These are phyloP conservation scores for Thumatha senex DNA, from an alignment of 2,888 invertebrate species.

Conservation along the genomic window DNA sequence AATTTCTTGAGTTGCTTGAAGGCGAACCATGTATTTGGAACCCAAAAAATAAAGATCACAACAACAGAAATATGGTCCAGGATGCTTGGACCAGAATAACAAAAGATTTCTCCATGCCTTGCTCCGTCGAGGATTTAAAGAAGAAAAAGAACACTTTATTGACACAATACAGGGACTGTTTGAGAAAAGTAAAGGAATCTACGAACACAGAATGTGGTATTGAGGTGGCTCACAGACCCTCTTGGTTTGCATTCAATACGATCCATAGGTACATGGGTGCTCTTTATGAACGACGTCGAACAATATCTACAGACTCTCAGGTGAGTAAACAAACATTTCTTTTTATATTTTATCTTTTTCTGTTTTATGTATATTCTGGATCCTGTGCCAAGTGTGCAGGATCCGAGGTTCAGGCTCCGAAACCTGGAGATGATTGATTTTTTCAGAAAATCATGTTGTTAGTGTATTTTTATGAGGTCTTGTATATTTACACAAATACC, in stretches of 20 bases:
- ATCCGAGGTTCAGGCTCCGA: no score
- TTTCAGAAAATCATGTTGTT: no score
- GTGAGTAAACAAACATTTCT: neutral
- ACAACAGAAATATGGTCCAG: slow-evolving; percentile 6
- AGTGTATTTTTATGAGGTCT: no score
- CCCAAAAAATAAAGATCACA: slow-evolving; percentile 11
- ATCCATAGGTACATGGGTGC: neutral
- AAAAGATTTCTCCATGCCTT: slow-evolving; percentile 14
- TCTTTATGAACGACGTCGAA: neutral
- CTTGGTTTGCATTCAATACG: neutral
- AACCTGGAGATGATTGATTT: no score
- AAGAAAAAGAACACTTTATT: slow-evolving; percentile 28
- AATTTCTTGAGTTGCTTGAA: slow-evolving; percentile 19
- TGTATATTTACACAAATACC: no score
- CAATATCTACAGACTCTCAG: neutral
- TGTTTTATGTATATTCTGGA: no score
- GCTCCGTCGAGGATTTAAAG: slow-evolving; percentile 21
- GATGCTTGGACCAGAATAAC: slow-evolving; percentile 21
- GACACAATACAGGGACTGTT: slow-evolving; percentile 23
- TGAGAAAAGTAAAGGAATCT: slow-evolving; percentile 13
- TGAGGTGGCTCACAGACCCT: neutral
- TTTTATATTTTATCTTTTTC: neutral
- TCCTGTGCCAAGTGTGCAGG: no score
- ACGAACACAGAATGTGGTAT: neutral
- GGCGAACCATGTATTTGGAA: slow-evolving; percentile 25